A percentile compares a stretch with the other conserved stretches of the same genome.
These are phyloP conservation scores for Caenorhabditis remanei DNA, from an alignment of 1,140 invertebrate genomes.

Conservation along the genomic window DNA sequence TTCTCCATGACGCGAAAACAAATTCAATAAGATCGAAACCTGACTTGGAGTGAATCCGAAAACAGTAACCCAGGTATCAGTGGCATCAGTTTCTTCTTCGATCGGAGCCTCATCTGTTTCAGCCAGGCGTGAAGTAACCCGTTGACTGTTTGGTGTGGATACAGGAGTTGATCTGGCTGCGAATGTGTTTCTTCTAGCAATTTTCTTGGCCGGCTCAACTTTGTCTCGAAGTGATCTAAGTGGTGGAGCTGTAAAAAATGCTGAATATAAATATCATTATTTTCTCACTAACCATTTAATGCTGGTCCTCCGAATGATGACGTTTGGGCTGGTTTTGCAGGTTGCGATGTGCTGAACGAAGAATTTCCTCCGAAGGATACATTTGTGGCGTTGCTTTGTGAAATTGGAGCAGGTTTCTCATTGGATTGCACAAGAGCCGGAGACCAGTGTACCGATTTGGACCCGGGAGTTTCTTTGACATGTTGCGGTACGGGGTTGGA, in stretches of 20 bases:
- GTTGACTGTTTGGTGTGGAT: neutral
- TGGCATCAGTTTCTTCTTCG: conserved; percentile 7
- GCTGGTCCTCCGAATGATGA: conserved; percentile 26
- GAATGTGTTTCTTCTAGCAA: conserved; percentile 6
- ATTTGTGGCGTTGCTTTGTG: neutral
- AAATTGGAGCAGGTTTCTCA: neutral
- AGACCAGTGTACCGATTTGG: conserved; percentile 42
- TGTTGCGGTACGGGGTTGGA: neutral
- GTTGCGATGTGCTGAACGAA: neutral
- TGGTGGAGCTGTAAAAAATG: conserved; percentile 13
- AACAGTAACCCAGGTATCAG: conserved; percentile 50
- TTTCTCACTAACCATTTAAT: neutral
- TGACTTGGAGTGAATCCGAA: conserved; percentile 47
- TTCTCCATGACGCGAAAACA: conserved; percentile 52
- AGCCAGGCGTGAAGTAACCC: neutral
- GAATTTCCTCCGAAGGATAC: conserved; percentile 20
- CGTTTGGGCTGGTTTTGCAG: neutral
- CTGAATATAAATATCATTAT: neutral
- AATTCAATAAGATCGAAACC: conserved; percentile 16
- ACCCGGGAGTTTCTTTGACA: neutral
- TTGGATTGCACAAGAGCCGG: conserved; percentile 13
- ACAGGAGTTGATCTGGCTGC: conserved; percentile 20
- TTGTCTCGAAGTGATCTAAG: conserved; percentile 36
- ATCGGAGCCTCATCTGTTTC: neutral
- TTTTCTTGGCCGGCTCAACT: conserved; percentile 38